phyloP scores from a whole-genome alignment of 2,113 vertebrate genomes.

The Bothrops jararaca region DNA sequence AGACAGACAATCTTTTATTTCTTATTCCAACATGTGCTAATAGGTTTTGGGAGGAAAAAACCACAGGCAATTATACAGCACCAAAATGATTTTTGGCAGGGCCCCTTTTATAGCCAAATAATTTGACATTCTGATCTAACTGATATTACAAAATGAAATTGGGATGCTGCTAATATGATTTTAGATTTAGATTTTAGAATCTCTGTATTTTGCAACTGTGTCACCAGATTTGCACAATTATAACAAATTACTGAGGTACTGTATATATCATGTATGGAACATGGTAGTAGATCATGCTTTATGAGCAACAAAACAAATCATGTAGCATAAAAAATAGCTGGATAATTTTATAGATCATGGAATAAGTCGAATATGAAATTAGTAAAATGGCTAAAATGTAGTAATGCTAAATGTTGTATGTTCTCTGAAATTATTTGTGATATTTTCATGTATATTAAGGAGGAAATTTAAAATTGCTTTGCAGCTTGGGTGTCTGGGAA shows the following conservation, averaged over 20 bases:
- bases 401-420: background rate
- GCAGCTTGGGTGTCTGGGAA: background rate
- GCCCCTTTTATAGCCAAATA: background rate
- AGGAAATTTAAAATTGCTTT: background rate
- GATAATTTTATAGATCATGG: background rate
- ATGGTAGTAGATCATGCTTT: background rate
- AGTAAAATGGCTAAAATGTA: background rate
- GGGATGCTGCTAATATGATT: background rate
- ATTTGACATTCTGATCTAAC: background rate
- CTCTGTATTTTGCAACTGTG: background rate
- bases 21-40: background rate
- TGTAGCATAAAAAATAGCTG: background rate
- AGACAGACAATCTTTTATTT: conserved; percentile 23
- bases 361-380: background rate
- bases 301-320: background rate
- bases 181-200: background rate
- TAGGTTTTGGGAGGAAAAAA: background rate
- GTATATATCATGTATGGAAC: background rate
- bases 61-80: too few relatives aligned
- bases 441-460: background rate
- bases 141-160: background rate
- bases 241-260: background rate
- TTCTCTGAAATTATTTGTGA: background rate
- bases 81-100: background rate
- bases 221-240: background rate